Evolutionary conservation across 2,888 invertebrate species (phyloP).

Genomic region (Lycaena phlaeas): DNA sequence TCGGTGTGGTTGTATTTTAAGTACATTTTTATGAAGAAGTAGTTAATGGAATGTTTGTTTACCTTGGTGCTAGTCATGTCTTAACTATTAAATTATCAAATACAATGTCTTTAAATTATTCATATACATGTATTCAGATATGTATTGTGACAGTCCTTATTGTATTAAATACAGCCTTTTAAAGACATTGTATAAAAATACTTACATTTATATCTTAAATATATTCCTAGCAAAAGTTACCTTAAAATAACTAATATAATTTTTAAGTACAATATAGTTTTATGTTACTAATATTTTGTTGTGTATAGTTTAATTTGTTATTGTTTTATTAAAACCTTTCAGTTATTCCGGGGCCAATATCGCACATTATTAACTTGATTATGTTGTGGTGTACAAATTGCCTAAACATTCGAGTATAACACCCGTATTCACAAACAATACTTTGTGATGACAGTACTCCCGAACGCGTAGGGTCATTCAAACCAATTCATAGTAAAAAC

Average conservation of each 20-base stretch:
- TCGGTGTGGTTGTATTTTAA: background rate
- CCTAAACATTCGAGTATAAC: no score
- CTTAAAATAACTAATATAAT: background rate
- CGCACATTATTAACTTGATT: no score
- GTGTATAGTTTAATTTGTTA: background rate
- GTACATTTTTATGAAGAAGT: background rate
- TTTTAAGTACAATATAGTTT: slow-evolving; percentile 1
- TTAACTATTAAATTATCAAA: slow-evolving; percentile 9
- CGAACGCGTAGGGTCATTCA: no score
- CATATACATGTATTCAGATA: no score
- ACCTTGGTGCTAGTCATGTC: slow-evolving; percentile 33
- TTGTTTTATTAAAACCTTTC: background rate
- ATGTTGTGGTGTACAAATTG: no score
- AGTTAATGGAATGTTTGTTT: slow-evolving; percentile 14
- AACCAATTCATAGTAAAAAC: no score
- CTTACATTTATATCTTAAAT: slow-evolving; percentile 13
- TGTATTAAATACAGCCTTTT: no score
- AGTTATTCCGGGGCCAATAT: background rate
- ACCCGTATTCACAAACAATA: no score
- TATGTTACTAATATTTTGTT: background rate
- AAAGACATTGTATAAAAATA: slow-evolving; percentile 10
- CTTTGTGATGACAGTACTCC: no score
- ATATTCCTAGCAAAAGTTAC: slow-evolving; percentile 14
- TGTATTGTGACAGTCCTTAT: no score
- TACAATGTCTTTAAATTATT: background rate